Evolutionary conservation across 2,113 vertebrate genomes (phyloP).

Genomic region (Ceyx margarethae): DNA sequence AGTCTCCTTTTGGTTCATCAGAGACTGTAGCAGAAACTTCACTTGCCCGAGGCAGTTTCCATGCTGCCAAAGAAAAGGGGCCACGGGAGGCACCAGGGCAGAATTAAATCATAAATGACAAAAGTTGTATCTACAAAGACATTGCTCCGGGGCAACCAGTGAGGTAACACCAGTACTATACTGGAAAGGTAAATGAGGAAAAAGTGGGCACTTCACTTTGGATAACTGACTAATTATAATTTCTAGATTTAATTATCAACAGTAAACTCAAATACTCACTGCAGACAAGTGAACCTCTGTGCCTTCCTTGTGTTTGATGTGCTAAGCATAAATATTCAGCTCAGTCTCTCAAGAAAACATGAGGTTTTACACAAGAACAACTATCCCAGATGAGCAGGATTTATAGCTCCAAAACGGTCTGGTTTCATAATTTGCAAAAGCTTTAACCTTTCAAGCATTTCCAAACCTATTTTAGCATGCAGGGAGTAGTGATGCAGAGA

Average conservation of each 20-base stretch:
- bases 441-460: conserved; percentile 69
- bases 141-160: neutral
- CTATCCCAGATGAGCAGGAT: conserved; percentile 57
- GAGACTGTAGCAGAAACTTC: neutral
- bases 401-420: conserved; percentile 60
- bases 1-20: neutral
- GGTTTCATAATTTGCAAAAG: conserved; percentile 60
- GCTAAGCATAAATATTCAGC: conserved; percentile 56
- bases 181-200: neutral
- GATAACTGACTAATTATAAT: neutral
- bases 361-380: conserved; percentile 64
- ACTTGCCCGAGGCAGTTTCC: neutral
- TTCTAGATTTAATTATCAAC: conserved; percentile 14
- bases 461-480: conserved; percentile 48
- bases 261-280: conserved; percentile 27
- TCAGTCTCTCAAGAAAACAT: conserved; percentile 60
- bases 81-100: rapidly evolving
- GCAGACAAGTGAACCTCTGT: conserved; percentile 1
- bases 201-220: neutral
- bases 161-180: neutral
- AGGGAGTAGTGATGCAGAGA: conserved; percentile 49
- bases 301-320: conserved; percentile 48
- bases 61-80: neutral
- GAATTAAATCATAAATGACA: rapidly evolving
- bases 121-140: neutral